Evolutionary conservation across 2,888 invertebrate genomes (phyloP), one percentile per base, ranked within the genome.

Genomic region (Orthonychiurus folsomi): DNA sequence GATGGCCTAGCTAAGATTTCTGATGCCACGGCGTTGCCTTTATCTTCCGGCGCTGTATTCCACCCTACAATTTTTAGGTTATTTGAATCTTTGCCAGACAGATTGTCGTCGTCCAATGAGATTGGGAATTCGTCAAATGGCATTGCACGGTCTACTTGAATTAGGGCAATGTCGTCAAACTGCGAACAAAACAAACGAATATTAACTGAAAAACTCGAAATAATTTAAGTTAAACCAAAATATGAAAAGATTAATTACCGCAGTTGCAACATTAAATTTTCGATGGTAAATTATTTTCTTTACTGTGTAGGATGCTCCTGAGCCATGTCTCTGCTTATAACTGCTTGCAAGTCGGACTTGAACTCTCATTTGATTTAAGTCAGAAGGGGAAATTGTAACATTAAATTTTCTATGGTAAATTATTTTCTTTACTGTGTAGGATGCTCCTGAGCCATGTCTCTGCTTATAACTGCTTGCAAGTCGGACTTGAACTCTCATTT

Each of bases 101-200:
- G 5, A 5, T 3, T 23, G 5, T 9, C 55, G 3, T 55, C 23
- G 25, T 9, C 25, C 5, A 55, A 21, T 12, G 21, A 23, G 24
- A 55, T 24, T 55, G 55, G 55, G 18, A 24, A 3, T 55, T 55
- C 24, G 25, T 55, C 21, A 55, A 24, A 24, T 18, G 25, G 9
- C n/a, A 56, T 20, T 56, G 56, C 28, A 3, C 12, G 25, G 12
- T 9, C 27, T 3, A 56, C 9, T 56, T 56, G 12, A 3, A 56
- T n/a, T 2, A 56, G 56, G 15, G 27, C 56, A 28, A 56, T 56
- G 28, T 56, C 56, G 20, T 56, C 28, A 37, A n/a, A 56, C 56
- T 56, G 28, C 12, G 26, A 55, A 28, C 3, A n/a, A 2, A 27
- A 28, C 25, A 18, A 26, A 56, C 26, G 3, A 55, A 23, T 5